Evolutionary conservation across 2,888 invertebrate species (phyloP), one percentile per base, ranked within the genome.

Genomic region (Plutella xylostella): DNA sequence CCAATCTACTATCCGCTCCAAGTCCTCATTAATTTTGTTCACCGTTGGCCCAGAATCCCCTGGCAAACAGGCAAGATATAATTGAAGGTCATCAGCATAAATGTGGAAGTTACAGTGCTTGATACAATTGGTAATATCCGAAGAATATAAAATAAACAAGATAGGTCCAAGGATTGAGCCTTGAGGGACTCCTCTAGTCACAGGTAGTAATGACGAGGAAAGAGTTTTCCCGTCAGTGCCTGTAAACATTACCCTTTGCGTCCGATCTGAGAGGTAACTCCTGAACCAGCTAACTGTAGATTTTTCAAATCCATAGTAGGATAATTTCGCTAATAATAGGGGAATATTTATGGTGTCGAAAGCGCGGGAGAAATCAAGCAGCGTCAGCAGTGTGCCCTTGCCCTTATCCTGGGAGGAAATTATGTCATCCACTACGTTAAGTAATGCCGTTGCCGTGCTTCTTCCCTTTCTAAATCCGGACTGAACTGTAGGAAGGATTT

Each of bases 261-360:
- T 11, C 1, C 44, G 25, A 19, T 35, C 14, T n/a, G 5, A 14
- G 1, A 49, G 38, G 14, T 51, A 47, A 35, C 43, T 47, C 12
- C 41, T 18, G 37, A 47, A 47, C 42, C 41, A 47, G 12, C n/a
- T 20, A 35, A 33, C 35, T 43, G n/a, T 42, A 14, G 11, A 1
- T 0, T 1, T 9, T 5, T 37, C 21, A n/a, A 47, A 46, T 3
- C 54, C 48, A 11, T 53, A 46, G 12, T 37, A 40, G 2, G 17
- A 17, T 4, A 59, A 18, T 33, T 55, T 59, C 1, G 46, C 22
- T 0, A 59, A 20, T 0, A 58, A 45, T 3, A 55, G 12, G 12
- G 11, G 12, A n/a, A 30, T 11, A 12, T 30, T 12, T 7, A 30
- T 30, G 12, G 12, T n/a, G n/a, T 30, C 30, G 12, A 30, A 30